These are phyloP conservation scores for Tricholaema leucomelas DNA, from an alignment of 2,113 vertebrate genomes.

Conservation along the genomic window DNA sequence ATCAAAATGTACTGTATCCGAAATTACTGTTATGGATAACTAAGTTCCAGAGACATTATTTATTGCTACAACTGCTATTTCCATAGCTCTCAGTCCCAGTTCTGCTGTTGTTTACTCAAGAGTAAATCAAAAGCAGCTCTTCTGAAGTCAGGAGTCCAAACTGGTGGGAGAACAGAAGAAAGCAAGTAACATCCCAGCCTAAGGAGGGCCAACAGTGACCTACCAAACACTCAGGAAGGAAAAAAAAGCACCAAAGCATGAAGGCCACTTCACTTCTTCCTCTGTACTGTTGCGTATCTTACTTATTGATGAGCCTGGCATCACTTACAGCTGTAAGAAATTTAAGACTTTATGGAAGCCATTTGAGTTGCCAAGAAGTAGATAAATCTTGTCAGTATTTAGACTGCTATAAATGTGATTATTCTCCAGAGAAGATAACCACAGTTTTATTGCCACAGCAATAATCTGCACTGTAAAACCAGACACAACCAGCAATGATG, in stretches of 20 bases:
- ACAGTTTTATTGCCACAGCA: neutral
- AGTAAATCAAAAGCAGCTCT: neutral
- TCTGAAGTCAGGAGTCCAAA: neutral
- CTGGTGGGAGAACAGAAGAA: neutral
- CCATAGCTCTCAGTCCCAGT: neutral
- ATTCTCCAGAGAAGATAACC: neutral
- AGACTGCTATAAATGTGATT: neutral
- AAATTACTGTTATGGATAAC: neutral
- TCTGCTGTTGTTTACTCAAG: neutral
- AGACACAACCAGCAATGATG: accelerated
- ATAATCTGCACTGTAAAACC: neutral
- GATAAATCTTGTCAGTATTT: neutral
- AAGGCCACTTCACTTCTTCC: neutral
- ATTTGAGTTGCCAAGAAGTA: neutral
- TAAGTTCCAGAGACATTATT: neutral
- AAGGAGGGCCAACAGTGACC: neutral
- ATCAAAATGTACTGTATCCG: neutral
- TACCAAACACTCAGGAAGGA: neutral
- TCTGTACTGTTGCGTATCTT: neutral
- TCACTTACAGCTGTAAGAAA: neutral
- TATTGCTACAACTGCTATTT: neutral
- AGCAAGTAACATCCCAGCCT: neutral
- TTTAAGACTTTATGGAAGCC: neutral
- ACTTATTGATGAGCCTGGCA: neutral
- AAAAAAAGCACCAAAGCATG: neutral